Base-by-base conservation (phyloP, 1,140 invertebrate species). In the Drosophila willistoni region DNA sequence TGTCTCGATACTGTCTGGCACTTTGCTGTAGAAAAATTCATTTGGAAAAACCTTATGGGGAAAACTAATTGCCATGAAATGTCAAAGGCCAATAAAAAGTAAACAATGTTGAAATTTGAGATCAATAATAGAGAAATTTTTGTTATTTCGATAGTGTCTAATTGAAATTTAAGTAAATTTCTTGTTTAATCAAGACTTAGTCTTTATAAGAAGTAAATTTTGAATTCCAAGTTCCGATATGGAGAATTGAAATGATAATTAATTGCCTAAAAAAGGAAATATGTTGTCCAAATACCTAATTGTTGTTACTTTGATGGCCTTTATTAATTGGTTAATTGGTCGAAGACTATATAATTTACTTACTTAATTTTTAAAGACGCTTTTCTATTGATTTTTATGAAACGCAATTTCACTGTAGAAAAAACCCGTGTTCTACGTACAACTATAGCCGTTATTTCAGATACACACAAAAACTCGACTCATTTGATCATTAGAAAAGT, bases 361-460 rank as follows among this genome's bases (percentile, higher is more conserved):
- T 9, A 47, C 6, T 17, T n/a, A n/a, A 2, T 9, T 47, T 47
- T 19, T 2, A n/a, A 14, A 14, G 14, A n/a, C 7, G 10, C 14
- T 47, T 67, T 17, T 17, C 9, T 9, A 14, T 44, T 44, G 14
- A 7, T 12, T 10, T 10, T 39, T 39, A 42, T 47, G 7, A 14
- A 19, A 1, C 2, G 17, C 44, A 22, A 22, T 3, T 51, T 51
- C 19, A 22, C 17, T 36, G 34, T 36, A 57, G 29, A 29, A 29
- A 29, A 29, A 7, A 25, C 2, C 3, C 22, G 22, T 25, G 29
- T 29, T 61, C 47, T 75, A 22, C 56, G 60, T 71, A 82, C 79
- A 79, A 83, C 68, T 62, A 68, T 39, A 57, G 71, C 80, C 80
- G 80, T 83, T 83, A 73, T 77, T 73, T 77, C 47, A 39, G 29